Evolutionary conservation across 2,888 invertebrate genomes (phyloP).

Genomic region (Ceraclea dissimilis): DNA sequence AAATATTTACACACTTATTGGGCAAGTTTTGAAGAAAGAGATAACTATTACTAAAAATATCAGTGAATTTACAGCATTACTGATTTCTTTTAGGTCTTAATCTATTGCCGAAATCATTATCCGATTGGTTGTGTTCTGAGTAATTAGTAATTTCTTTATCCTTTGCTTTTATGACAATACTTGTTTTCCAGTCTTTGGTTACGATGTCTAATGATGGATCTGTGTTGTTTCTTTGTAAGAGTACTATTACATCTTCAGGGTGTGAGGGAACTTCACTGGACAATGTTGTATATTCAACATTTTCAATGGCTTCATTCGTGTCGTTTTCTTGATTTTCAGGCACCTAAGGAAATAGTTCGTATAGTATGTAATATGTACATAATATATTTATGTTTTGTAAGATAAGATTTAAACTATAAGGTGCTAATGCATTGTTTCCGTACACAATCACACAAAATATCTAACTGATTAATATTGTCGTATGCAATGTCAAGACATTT

Average conservation of each 20-base stretch:
- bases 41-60: no score
- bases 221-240: conserved; percentile 19
- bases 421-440: no score
- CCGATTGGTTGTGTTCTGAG: not conserved
- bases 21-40: no score
- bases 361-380: no score
- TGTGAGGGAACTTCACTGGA: not conserved
- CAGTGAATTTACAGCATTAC: no score
- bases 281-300: no score
- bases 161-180: conserved; percentile 22
- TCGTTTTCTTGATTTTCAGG: conserved; percentile 1
- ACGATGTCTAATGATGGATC: conserved; percentile 20
- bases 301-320: not conserved
- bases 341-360: conserved; percentile 3
- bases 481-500: no score
- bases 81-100: conserved; percentile 20
- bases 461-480: no score
- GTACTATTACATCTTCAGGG: conserved; percentile 17
- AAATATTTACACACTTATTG: no score
- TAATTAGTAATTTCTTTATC: conserved; percentile 2
- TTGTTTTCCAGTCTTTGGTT: conserved; percentile 25
- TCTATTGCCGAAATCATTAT: conserved; percentile 21
- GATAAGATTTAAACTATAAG: no score
- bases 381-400: no score
- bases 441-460: no score